Evolutionary conservation across 2,113 vertebrate species (phyloP).

Genomic region (Anhinga rufa): DNA sequence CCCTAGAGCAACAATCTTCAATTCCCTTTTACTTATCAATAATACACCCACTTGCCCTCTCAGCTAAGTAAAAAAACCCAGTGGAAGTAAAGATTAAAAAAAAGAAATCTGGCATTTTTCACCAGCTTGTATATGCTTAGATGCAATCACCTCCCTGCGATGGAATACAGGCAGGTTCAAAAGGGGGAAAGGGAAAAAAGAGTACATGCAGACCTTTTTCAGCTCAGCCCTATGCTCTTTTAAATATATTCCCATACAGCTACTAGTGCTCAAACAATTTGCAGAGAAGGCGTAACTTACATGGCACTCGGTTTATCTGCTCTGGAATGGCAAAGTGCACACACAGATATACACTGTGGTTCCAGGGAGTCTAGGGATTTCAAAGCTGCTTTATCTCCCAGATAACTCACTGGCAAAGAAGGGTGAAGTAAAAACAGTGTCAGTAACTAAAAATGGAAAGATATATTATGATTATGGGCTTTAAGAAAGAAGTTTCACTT

Average conservation of each 20-base stretch:
- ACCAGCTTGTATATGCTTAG: background rate
- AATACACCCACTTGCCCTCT: background rate
- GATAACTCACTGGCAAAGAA: slow-evolving; percentile 37
- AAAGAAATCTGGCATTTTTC: background rate
- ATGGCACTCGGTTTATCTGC: slow-evolving; percentile 37
- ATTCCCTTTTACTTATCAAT: background rate
- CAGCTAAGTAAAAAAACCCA: background rate
- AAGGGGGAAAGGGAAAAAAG: background rate
- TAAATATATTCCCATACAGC: background rate
- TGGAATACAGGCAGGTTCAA: background rate
- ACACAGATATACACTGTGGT: slow-evolving; percentile 6
- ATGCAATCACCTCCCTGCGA: background rate
- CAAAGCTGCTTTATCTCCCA: slow-evolving; percentile 57
- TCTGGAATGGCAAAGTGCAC: slow-evolving; percentile 19
- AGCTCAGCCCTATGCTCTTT: background rate
- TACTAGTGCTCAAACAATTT: background rate
- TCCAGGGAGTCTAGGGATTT: slow-evolving; percentile 54
- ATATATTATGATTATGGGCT: background rate
- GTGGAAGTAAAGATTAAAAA: background rate
- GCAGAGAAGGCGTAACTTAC: background rate
- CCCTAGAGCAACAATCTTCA: background rate
- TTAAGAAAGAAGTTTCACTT: background rate
- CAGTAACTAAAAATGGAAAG: background rate
- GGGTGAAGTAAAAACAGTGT: background rate
- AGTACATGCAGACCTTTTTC: background rate